Conservation (phyloP, 2,888 invertebrate genomes). For the Pyrrhosoma nymphula region DNA sequence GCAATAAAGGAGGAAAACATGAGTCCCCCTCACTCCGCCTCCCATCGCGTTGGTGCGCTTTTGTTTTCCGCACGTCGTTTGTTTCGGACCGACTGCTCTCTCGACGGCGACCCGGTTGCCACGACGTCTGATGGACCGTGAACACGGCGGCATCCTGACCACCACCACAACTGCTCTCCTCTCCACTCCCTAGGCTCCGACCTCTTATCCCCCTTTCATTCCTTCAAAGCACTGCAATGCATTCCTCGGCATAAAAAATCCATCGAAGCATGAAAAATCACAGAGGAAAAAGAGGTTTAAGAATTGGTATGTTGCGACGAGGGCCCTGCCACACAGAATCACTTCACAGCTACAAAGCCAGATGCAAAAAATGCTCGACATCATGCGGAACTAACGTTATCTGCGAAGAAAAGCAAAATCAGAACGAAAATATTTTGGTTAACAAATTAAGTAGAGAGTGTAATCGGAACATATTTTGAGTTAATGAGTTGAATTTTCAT, state of each 20-base stretch:
- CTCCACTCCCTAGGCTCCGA: background rate
- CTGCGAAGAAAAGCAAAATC: too few species aligned
- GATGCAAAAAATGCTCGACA: too few species aligned
- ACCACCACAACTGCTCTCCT: background rate
- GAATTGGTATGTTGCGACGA: too few species aligned
- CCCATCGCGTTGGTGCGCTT: background rate
- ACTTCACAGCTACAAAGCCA: too few species aligned
- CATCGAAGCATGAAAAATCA: background rate
- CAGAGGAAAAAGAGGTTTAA: too few species aligned
- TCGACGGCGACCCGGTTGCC: conserved; percentile 19
- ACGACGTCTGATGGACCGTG: conserved; percentile 36
- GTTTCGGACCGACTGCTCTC: conserved; percentile 1
- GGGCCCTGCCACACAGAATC: too few species aligned
- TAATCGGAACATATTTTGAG: too few species aligned
- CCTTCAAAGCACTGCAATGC: background rate
- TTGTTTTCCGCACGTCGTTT: conserved; percentile 39
- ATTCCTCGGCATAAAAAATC: background rate
- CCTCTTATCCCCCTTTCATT: background rate
- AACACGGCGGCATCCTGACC: background rate
- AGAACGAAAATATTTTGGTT: too few species aligned
- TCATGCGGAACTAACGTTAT: too few species aligned
- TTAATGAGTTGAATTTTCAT: too few species aligned
- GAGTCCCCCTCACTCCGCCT: background rate
- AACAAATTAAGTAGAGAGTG: too few species aligned
- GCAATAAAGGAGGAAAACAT: conserved; percentile 35